Base-by-base conservation (phyloP, 2,113 vertebrate species). In the Lampris incognitus region DNA sequence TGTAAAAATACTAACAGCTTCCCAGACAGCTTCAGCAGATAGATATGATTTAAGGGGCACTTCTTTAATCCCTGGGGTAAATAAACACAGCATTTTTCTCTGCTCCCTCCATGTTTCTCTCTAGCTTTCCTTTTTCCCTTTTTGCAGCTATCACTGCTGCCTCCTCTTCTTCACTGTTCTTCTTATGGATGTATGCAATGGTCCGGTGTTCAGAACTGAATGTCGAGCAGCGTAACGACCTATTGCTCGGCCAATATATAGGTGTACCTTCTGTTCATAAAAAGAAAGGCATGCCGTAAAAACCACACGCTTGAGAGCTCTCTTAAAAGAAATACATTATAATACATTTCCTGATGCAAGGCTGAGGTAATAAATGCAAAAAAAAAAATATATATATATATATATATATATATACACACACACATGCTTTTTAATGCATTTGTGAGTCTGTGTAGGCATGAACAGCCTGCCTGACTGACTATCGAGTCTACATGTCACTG, bases 231-330 rank as follows among this genome's bases (percentile, higher is more conserved):
- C 72, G 62, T 55, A 81, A 84, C 76, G 64, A 68, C 3, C 42
- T 2, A 13, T 4, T 40, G 8, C 52, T 44, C 38, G 75, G 41
- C 77, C 79, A 60, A 74, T 59, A 13, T 9, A 39, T 54, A 56
- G 66, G 9, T 79, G 52, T 44, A 74, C 72, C 52, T 78, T 86
- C 86, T 9, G 71, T 78, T 86, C 81, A 54, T 86, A 83, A 89
- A 70, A 79, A 89, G 69, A 62, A 37, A 24, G 62, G 72, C 66
- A 68, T 44, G 5, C 24, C 40, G 65, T 54, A 42, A 74, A 78
- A 77, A 69, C 24, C 51, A 68, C 63, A 58, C 39, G 44, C 55
- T 38, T 48, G 61, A 54, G 41, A 38, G 0, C 60, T 36, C n/a
- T 5, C 50, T 5, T 8, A 37, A 51, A 49, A 74, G n/a, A 66